Conservation (phyloP, 2,888 invertebrate genomes). For the Ischnura elegans region DNA sequence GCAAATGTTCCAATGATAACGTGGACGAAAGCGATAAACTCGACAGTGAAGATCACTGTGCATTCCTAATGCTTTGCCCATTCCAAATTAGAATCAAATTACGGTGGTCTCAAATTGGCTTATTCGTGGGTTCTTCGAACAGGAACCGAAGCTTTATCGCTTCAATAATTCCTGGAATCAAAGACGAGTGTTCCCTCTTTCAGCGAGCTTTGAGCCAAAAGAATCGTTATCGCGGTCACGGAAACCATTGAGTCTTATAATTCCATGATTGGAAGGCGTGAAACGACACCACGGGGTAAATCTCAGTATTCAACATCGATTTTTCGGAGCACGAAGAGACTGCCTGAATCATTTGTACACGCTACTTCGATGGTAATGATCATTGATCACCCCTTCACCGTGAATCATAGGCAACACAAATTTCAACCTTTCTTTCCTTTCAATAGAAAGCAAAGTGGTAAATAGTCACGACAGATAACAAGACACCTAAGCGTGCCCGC, state of each 20-base stretch:
- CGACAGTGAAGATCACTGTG: neutral
- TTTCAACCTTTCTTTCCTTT: neutral
- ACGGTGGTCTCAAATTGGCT: neutral
- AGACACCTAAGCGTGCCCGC: no score
- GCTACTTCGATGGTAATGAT: no score
- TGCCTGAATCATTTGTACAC: neutral
- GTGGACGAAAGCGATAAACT: neutral
- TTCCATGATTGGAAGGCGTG: neutral
- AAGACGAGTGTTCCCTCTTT: neutral
- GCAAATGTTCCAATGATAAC: neutral
- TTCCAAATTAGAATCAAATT: neutral
- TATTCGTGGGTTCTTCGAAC: neutral
- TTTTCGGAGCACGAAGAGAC: neutral
- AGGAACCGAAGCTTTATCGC: neutral
- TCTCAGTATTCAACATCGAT: neutral
- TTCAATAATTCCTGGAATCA: neutral
- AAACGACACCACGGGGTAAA: neutral
- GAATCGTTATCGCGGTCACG: neutral
- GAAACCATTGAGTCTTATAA: neutral
- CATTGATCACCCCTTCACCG: neutral
- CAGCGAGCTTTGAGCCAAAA: neutral
- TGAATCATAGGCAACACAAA: neutral
- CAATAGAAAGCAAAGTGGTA: no score
- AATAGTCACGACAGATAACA: no score
- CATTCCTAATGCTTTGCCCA: neutral